Evolutionary conservation across 2,888 invertebrate genomes (phyloP).

Genomic region (Myopa testacea): DNA sequence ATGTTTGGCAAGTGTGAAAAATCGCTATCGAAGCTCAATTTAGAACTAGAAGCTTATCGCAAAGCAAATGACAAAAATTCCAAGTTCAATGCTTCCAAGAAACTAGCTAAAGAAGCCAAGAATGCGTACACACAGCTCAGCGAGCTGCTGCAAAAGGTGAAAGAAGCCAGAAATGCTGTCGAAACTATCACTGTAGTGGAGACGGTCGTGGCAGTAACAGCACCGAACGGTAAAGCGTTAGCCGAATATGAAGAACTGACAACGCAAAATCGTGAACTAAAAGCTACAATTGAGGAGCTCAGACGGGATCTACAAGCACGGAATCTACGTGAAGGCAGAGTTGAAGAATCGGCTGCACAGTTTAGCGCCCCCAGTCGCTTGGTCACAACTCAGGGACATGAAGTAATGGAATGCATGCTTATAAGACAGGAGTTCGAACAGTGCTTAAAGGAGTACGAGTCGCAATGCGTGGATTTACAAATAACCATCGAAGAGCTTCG

Average conservation of each 20-base stretch:
- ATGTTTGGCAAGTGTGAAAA: constrained; percentile 63
- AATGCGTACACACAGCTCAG: constrained; percentile 62
- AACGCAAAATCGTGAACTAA: constrained; percentile 61
- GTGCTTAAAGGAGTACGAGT: constrained; percentile 45
- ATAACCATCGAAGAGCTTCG: constrained; percentile 69
- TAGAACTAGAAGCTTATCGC: constrained; percentile 65
- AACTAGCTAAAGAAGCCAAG: constrained; percentile 66
- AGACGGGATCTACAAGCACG: constrained; percentile 53
- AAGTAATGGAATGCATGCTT: constrained; percentile 8
- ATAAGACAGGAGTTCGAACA: constrained; percentile 23
- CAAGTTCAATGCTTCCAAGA: constrained; percentile 65
- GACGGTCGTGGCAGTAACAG: constrained; percentile 62
- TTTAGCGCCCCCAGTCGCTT: constrained; percentile 48
- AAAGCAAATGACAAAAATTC: constrained; percentile 64
- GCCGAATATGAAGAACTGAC: constrained; percentile 63
- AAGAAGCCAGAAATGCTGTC: constrained; percentile 60
- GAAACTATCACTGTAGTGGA: constrained; percentile 61
- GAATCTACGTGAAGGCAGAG: constrained; percentile 49
- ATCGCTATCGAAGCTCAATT: constrained; percentile 60
- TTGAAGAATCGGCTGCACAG: constrained; percentile 69
- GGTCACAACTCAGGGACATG: constrained; percentile 4
- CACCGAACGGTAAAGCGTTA: constrained; percentile 62
- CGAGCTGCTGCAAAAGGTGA: constrained; percentile 62
- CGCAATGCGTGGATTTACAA: constrained; percentile 64
- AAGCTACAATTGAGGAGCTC: constrained; percentile 54